phyloP scores from a whole-genome alignment of 2,888 invertebrate species.

The Cepaea hortensis region DNA sequence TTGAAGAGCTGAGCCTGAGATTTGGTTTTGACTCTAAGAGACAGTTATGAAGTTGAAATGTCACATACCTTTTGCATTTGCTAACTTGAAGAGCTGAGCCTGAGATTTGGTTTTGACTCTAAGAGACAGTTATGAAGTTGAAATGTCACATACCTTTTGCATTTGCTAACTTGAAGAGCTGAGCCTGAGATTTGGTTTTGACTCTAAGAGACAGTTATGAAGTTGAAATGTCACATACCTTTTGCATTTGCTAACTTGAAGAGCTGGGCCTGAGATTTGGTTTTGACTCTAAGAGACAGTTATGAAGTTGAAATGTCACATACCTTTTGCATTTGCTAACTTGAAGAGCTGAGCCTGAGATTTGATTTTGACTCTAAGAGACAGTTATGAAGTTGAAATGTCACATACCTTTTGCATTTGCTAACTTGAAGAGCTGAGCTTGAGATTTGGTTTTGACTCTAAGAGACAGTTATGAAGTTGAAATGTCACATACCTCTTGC shows the following conservation, averaged over 20 bases:
- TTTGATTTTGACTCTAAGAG: slow-evolving; percentile 87
- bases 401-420: too few species aligned
- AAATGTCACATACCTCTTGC: too few species aligned
- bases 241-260: slow-evolving; percentile 47
- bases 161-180: slow-evolving; percentile 43
- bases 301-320: neutral
- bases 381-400: too few species aligned
- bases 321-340: slow-evolving; percentile 45
- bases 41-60: neutral
- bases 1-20: slow-evolving; percentile 75
- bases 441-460: too few species aligned
- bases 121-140: neutral
- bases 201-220: slow-evolving; percentile 82
- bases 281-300: too few species aligned
- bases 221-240: slow-evolving; percentile 34
- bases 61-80: slow-evolving; percentile 45
- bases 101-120: slow-evolving; percentile 87
- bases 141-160: slow-evolving; percentile 45
- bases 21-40: slow-evolving; percentile 88
- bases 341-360: slow-evolving; percentile 75
- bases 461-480: too few species aligned
- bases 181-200: slow-evolving; percentile 82
- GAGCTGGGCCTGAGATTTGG: slow-evolving; percentile 79
- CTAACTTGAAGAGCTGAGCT: too few species aligned
- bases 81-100: slow-evolving; percentile 47